A percentile compares a stretch with the other conserved stretches of the same genome.
Conservation (phyloP, 2,113 vertebrate genomes). For the Falco punctatus region DNA sequence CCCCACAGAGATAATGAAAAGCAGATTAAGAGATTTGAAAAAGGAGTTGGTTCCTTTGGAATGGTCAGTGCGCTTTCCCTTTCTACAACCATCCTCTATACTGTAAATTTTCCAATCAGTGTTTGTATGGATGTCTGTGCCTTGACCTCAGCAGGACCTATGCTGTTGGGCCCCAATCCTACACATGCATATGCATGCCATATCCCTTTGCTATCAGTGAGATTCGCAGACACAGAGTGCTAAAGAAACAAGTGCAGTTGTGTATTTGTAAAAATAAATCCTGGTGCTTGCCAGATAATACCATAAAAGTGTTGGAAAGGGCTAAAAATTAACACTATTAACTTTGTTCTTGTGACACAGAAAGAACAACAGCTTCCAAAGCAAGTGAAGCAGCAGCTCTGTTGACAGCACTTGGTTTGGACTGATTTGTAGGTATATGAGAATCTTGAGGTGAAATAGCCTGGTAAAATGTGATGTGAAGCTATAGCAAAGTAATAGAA, state of each 20-base stretch:
- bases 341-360: neutral
- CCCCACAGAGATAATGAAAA: conserved; percentile 71
- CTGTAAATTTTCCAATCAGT: conserved; percentile 62
- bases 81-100: conserved; percentile 42
- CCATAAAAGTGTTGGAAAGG: neutral
- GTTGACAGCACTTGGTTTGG: neutral
- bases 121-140: conserved; percentile 46
- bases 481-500: conserved; percentile 14
- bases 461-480: conserved; percentile 9
- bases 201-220: neutral
- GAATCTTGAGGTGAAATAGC: conserved; percentile 15
- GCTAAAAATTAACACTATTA: neutral
- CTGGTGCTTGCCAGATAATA: neutral
- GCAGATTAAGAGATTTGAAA: conserved; percentile 69
- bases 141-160: conserved; percentile 39
- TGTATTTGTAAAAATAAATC: neutral
- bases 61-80: conserved; percentile 61
- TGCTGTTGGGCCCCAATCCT: conserved; percentile 7
- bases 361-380: neutral
- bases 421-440: neutral
- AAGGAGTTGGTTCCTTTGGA: conserved; percentile 53
- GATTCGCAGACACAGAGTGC: neutral
- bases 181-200: conserved; percentile 1
- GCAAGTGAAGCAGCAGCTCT: neutral
- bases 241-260: neutral